These are phyloP conservation scores for Neotoxoptera formosana DNA, from an alignment of 1,140 invertebrate genomes.

Conservation along the genomic window DNA sequence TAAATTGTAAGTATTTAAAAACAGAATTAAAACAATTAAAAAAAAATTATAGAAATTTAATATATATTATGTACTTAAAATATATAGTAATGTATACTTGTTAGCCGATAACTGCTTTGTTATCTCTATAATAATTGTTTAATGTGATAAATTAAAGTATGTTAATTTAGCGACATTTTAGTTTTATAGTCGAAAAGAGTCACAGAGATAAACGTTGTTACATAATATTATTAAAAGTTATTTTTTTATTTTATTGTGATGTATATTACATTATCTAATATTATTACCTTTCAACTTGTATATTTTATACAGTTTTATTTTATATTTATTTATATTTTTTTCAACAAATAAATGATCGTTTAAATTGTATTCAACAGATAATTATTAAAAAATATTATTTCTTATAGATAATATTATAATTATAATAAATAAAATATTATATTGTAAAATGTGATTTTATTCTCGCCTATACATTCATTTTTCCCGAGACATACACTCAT, in stretches of 20 bases:
- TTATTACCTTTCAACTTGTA: not conserved
- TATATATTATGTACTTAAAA: not conserved
- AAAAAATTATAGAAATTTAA: not conserved
- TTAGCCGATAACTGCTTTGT: not conserved
- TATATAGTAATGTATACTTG: not conserved
- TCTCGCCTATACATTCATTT: not conserved
- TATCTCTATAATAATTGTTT: not conserved
- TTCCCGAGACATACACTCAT: not conserved
- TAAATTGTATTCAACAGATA: not conserved
- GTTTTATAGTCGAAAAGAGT: not conserved
- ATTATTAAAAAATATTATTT: not conserved
- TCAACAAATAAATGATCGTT: not conserved
- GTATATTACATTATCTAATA: slow-evolving; percentile 12
- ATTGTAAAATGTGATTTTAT: not conserved
- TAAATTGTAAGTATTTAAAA: not conserved
- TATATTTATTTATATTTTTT: not conserved
- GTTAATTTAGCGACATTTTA: not conserved
- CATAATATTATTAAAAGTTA: not conserved
- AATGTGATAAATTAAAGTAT: not conserved
- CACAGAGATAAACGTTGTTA: not conserved
- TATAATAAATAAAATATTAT: not conserved
- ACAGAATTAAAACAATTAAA: not conserved
- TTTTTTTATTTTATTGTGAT: not conserved
- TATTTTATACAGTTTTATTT: not conserved
- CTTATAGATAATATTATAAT: not conserved